Conservation (phyloP, 2,888 invertebrate species). For the Orthosia gracilis region DNA sequence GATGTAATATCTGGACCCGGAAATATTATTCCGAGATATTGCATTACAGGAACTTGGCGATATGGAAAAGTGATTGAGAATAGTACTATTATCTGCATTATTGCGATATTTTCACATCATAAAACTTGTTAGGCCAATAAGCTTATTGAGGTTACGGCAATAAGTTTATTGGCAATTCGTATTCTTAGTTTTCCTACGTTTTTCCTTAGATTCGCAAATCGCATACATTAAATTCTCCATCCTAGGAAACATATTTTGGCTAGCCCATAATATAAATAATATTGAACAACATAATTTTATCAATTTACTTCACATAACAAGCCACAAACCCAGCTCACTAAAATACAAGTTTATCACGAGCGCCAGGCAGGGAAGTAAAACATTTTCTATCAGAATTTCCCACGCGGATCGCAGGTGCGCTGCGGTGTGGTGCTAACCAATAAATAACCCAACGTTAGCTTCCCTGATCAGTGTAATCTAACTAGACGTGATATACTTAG, state of each 20-base stretch:
- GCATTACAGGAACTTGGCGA: constrained; percentile 21
- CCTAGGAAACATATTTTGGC: not conserved
- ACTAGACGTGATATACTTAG: constrained; percentile 71
- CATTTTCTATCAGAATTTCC: constrained; percentile 68
- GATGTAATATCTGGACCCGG: constrained; percentile 32
- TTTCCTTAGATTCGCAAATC: not conserved
- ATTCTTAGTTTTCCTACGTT: not conserved
- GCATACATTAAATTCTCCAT: not conserved
- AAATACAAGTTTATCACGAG: constrained; percentile 42
- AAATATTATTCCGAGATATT: constrained; percentile 38
- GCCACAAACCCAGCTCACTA: constrained; percentile 31
- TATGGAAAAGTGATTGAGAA: constrained; percentile 30
- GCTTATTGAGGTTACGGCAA: not conserved
- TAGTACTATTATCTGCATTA: constrained; percentile 21
- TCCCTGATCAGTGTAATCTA: constrained; percentile 76
- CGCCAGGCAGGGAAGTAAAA: constrained; percentile 52
- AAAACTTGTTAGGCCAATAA: constrained; percentile 31
- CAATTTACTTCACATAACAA: constrained; percentile 25
- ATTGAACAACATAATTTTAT: constrained; percentile 16
- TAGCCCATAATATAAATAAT: not conserved
- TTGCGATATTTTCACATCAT: constrained; percentile 25
- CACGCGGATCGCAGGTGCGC: constrained; percentile 73
- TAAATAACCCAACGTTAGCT: constrained; percentile 76
- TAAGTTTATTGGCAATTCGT: constrained; percentile 7
- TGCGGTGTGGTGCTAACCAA: constrained; percentile 69